A percentile compares a stretch with the other conserved stretches of the same genome.
phyloP scores from a whole-genome alignment of 2,888 invertebrate genomes.

The Trachelus tabidus region DNA sequence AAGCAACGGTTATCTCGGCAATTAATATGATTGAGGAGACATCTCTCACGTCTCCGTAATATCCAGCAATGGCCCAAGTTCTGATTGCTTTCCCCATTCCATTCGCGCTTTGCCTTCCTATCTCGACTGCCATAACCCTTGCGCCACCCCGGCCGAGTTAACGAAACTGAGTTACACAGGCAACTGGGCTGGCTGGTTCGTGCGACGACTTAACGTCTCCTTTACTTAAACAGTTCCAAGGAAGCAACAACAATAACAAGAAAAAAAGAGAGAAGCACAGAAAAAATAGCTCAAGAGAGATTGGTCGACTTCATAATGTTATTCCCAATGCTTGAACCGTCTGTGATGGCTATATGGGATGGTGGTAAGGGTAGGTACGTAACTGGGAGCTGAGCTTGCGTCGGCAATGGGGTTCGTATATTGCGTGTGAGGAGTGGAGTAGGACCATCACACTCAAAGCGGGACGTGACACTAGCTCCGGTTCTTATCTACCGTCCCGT shows the following conservation, averaged over 20 bases:
- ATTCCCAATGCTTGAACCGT: too few relatives aligned
- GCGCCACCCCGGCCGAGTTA: slow-evolving; percentile 37
- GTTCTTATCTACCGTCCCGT: slow-evolving; percentile 58
- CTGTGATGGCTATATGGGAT: too few relatives aligned
- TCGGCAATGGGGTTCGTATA: slow-evolving; percentile 26
- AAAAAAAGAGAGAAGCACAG: too few relatives aligned
- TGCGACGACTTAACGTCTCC: too few relatives aligned
- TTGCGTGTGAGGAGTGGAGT: slow-evolving; percentile 39
- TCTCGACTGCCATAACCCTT: slow-evolving; percentile 57
- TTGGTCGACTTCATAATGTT: too few relatives aligned
- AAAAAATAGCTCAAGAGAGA: too few relatives aligned
- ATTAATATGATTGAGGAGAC: slow-evolving; percentile 67
- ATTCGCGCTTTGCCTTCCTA: slow-evolving; percentile 47
- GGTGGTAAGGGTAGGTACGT: not conserved
- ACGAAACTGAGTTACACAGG: slow-evolving; percentile 43
- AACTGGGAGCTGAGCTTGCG: not conserved
- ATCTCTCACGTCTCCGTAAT: slow-evolving; percentile 66
- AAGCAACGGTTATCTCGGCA: slow-evolving; percentile 64
- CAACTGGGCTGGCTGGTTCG: not conserved
- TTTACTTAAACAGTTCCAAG: too few relatives aligned
- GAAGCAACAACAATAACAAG: too few relatives aligned
- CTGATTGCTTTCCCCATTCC: slow-evolving; percentile 64
- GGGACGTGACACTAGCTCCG: slow-evolving; percentile 59
- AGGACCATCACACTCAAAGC: slow-evolving; percentile 58
- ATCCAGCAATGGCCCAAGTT: slow-evolving; percentile 66